These are phyloP conservation scores for Talpa occidentalis DNA, from an alignment of 2,113 vertebrate genomes.

Conservation along the genomic window DNA sequence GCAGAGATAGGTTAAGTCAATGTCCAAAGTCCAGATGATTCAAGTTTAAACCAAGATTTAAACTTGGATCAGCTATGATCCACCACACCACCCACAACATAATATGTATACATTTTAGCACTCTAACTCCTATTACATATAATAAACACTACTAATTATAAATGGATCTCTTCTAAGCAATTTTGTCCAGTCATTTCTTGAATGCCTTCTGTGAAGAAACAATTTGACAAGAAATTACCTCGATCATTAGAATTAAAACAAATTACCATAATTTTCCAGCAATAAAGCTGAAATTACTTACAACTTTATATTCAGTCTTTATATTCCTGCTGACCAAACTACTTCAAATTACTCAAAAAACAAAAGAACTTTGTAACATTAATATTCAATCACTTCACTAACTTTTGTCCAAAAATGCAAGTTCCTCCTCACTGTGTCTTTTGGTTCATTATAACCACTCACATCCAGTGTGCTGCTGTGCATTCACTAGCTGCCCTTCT, in stretches of 20 bases:
- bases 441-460: neutral
- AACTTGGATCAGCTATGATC: neutral
- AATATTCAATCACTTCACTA: neutral
- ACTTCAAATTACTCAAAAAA: neutral
- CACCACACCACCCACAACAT: neutral
- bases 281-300: conserved; percentile 40
- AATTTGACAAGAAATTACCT: conserved; percentile 27
- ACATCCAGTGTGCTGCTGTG: conserved; percentile 56
- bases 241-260: conserved; percentile 44
- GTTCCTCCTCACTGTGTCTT: neutral
- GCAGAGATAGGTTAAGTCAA: neutral
- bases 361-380: neutral
- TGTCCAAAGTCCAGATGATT: neutral
- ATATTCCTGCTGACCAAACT: neutral
- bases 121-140: neutral
- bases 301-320: conserved; percentile 11
- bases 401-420: neutral
- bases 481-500: conserved; percentile 44
- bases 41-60: neutral
- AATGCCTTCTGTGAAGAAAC: neutral
- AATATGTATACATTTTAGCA: neutral
- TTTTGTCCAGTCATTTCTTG: neutral
- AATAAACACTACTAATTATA: conserved; percentile 26
- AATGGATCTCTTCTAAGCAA: neutral
- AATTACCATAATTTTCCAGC: conserved; percentile 4